phyloP scores from a whole-genome alignment of 1,140 invertebrate genomes.

The Cyclargus thomasi region DNA sequence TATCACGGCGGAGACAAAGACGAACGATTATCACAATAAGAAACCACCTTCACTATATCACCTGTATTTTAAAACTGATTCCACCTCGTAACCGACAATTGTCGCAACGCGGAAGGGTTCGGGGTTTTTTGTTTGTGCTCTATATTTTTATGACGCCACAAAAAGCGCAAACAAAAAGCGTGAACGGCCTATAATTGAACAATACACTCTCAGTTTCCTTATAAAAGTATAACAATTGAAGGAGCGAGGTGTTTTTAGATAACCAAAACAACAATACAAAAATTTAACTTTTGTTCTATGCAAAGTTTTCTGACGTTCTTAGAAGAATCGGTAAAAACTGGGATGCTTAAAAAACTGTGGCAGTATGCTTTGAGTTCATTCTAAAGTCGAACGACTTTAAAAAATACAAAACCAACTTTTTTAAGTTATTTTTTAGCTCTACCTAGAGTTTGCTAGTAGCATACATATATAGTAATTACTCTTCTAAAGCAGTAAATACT shows the following conservation, averaged over 20 bases:
- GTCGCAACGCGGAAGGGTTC: constrained; percentile 62
- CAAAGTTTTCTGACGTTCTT: constrained; percentile 15
- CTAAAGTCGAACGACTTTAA: not conserved
- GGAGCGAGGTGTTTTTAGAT: constrained; percentile 69
- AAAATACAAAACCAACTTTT: not conserved
- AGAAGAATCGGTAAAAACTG: constrained; percentile 15
- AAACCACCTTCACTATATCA: constrained; percentile 68
- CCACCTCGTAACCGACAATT: constrained; percentile 41
- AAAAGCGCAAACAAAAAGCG: constrained; percentile 59
- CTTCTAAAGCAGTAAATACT: too few species aligned
- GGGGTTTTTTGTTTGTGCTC: constrained; percentile 64
- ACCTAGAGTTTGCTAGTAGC: not conserved
- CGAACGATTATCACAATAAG: constrained; percentile 60
- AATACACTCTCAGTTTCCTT: constrained; percentile 73
- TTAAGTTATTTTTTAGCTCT: not conserved
- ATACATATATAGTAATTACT: too few species aligned
- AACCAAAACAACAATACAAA: constrained; percentile 45
- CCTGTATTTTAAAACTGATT: constrained; percentile 66
- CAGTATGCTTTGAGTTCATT: not conserved
- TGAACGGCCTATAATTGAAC: constrained; percentile 45
- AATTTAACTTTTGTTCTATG: constrained; percentile 53
- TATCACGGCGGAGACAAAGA: constrained; percentile 51
- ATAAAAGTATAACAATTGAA: constrained; percentile 47
- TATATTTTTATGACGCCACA: constrained; percentile 62
- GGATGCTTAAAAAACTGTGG: not conserved